A percentile compares a stretch with the other conserved stretches of the same genome.
phyloP scores from a whole-genome alignment of 2,113 vertebrate genomes.

The Aphelocoma coerulescens region DNA sequence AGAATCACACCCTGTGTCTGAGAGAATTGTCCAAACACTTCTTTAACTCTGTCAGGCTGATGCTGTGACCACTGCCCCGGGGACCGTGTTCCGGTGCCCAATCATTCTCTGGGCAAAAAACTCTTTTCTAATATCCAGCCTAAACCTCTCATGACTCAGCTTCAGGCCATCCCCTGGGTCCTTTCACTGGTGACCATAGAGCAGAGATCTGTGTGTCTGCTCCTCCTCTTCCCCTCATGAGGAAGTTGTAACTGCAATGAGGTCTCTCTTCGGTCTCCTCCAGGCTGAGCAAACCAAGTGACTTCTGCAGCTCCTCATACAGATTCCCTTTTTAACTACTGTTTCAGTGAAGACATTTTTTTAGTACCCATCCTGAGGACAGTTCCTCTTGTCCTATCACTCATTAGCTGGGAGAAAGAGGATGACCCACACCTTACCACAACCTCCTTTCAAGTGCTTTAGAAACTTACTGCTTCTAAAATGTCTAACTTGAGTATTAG shows the following conservation, averaged over 20 bases:
- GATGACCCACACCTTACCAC: background rate
- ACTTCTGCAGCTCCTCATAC: background rate
- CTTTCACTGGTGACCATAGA: too few species aligned
- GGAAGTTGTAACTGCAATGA: background rate
- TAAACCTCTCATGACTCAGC: background rate
- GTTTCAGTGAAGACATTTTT: background rate
- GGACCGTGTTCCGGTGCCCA: background rate
- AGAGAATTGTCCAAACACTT: accelerated
- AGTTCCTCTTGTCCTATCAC: background rate
- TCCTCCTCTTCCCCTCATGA: background rate
- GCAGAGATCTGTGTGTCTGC: background rate
- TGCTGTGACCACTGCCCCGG: background rate
- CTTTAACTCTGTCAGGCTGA: background rate
- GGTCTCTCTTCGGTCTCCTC: background rate
- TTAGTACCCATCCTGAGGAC: background rate
- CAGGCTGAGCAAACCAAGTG: background rate
- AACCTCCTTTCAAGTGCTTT: background rate
- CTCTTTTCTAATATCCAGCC: background rate
- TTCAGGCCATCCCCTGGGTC: background rate
- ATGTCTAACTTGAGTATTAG: background rate
- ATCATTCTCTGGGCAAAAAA: accelerated
- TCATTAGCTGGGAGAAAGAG: background rate
- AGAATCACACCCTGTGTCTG: accelerated
- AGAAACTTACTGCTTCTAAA: background rate
- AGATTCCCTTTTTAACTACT: background rate